phyloP scores from a whole-genome alignment of 30 jellyfish, hydroid and myxozoan genomes.

The Chironex yamaguchii region DNA sequence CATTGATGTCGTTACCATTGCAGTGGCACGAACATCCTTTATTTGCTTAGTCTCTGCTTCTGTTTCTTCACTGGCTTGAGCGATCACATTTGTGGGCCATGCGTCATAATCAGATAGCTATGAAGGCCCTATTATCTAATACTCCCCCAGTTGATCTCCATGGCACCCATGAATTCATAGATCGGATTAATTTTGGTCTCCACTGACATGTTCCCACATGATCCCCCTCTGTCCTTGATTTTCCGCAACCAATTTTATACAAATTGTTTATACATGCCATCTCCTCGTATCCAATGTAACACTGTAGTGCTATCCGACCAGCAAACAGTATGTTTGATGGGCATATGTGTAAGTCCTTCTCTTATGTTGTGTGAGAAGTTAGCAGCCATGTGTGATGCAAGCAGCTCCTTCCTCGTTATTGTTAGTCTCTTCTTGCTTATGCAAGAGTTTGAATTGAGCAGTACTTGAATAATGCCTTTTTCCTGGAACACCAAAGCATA shows the following conservation, averaged over 20 bases:
- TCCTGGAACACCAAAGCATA: conserved; percentile 36
- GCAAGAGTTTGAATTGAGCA: conserved; percentile 25
- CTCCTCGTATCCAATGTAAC: conserved; percentile 30
- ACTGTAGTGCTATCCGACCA: conserved; percentile 61
- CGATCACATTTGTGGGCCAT: neutral
- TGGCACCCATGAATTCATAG: neutral
- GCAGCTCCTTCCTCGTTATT: conserved; percentile 59
- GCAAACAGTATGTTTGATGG: neutral
- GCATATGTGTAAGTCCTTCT: neutral
- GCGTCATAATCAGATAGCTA: neutral
- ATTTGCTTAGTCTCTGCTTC: conserved; percentile 12
- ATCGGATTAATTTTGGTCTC: conserved; percentile 11
- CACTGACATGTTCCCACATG: neutral
- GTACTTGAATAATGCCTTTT: conserved; percentile 8
- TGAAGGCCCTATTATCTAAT: neutral
- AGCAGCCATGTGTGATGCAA: conserved; percentile 50
- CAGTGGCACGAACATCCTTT: no score
- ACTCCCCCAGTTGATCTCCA: neutral
- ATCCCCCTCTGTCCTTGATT: conserved; percentile 14
- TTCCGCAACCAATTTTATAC: conserved; percentile 34
- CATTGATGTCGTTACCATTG: no score
- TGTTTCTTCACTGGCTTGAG: neutral
- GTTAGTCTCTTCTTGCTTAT: conserved; percentile 17
- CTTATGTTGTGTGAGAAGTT: conserved; percentile 20
- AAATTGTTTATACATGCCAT: neutral